phyloP scores from a whole-genome alignment of 2,797 vertebrate species.

The Acanthornis magna region DNA sequence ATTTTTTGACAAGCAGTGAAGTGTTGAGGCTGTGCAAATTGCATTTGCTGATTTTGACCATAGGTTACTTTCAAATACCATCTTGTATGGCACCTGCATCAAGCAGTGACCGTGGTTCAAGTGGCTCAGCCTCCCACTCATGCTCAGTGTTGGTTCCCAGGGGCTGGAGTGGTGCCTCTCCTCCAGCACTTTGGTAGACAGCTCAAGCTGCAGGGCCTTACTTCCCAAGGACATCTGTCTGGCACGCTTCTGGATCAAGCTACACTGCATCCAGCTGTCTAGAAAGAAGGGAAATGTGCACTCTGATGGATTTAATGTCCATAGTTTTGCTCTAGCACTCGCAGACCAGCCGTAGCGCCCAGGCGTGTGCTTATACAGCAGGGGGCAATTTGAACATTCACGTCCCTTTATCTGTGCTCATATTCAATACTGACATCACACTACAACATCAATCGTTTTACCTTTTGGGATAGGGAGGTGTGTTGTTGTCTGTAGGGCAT shows the following conservation, averaged over 20 bases:
- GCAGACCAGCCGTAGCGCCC: fast-evolving
- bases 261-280: neutral
- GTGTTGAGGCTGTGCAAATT: neutral
- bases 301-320: neutral
- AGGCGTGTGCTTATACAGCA: fast-evolving
- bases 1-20: neutral
- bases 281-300: neutral
- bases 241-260: neutral
- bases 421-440: too few species aligned
- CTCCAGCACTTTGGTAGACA: neutral
- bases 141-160: fast-evolving
- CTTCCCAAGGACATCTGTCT: neutral
- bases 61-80: neutral
- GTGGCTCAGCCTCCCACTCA: neutral
- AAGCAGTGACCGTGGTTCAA: neutral
- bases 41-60: neutral
- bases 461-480: neutral
- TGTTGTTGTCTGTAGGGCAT: neutral
- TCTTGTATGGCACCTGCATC: neutral
- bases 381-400: neutral
- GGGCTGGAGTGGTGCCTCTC: neutral
- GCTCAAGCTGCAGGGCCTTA: neutral
- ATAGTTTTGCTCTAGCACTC: neutral
- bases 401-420: fast-evolving
- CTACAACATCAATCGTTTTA: fast-evolving